These are phyloP conservation scores for Tribolium freemani DNA, from an alignment of 2,888 invertebrate genomes.

Conservation along the genomic window DNA sequence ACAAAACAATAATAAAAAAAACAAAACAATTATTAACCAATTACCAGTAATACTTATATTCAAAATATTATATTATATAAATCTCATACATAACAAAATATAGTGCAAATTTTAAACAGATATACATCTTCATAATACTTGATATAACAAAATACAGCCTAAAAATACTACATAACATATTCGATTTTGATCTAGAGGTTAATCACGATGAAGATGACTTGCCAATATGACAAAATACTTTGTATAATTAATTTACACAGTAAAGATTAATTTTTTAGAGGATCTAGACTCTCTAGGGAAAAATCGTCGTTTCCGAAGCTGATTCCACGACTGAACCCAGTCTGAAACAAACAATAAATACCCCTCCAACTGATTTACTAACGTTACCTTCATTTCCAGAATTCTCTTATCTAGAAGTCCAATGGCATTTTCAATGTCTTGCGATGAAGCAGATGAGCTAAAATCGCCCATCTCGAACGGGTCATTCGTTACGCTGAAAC, in stretches of 20 bases:
- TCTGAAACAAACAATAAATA: conserved; percentile 72
- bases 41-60: conserved; percentile 50
- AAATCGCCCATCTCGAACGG: conserved; percentile 91
- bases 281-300: conserved; percentile 93
- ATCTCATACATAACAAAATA: conserved; percentile 54
- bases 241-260: conserved; percentile 39
- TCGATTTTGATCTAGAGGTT: conserved; percentile 52
- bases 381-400: conserved; percentile 85
- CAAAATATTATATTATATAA: conserved; percentile 51
- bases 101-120: conserved; percentile 40
- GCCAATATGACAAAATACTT: conserved; percentile 56
- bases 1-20: conserved; percentile 26
- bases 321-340: conserved; percentile 89
- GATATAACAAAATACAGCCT: conserved; percentile 42
- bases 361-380: neutral
- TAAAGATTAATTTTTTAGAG: conserved; percentile 78
- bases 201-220: conserved; percentile 53
- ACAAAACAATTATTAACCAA: conserved; percentile 39
- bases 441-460: conserved; percentile 69
- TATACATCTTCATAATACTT: conserved; percentile 43
- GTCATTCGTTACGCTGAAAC: conserved; percentile 68
- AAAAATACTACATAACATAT: conserved; percentile 35
- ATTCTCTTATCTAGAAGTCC: conserved; percentile 86
- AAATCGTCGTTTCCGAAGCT: conserved; percentile 94
- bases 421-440: conserved; percentile 81